Base-by-base conservation (phyloP, 1,140 invertebrate genomes). In the Drosophila eugracilis region DNA sequence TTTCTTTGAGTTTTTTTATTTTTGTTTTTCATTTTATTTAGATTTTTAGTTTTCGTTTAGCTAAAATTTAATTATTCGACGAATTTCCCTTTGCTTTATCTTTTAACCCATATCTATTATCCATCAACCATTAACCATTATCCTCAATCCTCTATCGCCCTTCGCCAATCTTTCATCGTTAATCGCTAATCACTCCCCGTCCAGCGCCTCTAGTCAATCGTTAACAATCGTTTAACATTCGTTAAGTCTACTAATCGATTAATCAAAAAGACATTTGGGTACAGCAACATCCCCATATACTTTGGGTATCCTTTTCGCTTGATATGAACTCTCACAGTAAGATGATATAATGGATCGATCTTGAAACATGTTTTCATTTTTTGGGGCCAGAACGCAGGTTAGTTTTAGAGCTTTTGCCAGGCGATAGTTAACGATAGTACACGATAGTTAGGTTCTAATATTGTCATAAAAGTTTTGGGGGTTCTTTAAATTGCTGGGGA, bases 271-370 rank as follows among this genome's bases (percentile, higher is more conserved):
- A 70, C 36, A 42, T 22, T 41, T n/a, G n/a, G n/a, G n/a, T n/a
- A n/a, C n/a, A n/a, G n/a, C n/a, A n/a, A n/a, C n/a, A 42, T 67
- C 9, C 44, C 14, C 26, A 26, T 52, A 44, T 42, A 7, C 14
- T 28, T 73, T 57, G 36, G 53, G 39, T 22, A 42, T 44, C 42
- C 60, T 74, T 65, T 76, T 53, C 26, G 52, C 50, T 86, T 85
- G 81, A 85, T 85, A 85, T 85, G 81, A 85, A 85, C 83, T 80
- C 76, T 85, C 81, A 85, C 81, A 85, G 60, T 86, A 81, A 67
- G 63, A 17, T 67, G 60, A 67, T 67, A 41, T 53, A 41, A 67
- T 67, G 65, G 28, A 34, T 67, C 47, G 62, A 67, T 67, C 47
- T 53, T 44, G 19, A 21, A 14, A 32, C 26, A 26, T 73, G n/a